phyloP scores from a whole-genome alignment of 1,140 invertebrate species.

The Formica exsecta region DNA sequence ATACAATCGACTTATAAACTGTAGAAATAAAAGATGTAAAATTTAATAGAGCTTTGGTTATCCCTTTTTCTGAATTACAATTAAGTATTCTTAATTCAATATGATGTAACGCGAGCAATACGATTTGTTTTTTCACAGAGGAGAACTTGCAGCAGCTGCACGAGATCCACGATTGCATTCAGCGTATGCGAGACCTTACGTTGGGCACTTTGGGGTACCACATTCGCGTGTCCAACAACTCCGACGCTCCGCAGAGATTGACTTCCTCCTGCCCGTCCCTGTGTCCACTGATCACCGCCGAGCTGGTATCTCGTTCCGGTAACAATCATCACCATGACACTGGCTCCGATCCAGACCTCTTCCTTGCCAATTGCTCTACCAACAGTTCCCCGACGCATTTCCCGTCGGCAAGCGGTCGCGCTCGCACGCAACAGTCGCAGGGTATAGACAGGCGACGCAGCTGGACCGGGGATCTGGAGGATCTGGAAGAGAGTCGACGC shows the following conservation, averaged over 20 bases:
- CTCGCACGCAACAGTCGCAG: slow-evolving; percentile 79
- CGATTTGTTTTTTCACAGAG: slow-evolving; percentile 85
- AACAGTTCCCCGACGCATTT: slow-evolving; percentile 87
- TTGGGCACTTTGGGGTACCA: slow-evolving; percentile 84
- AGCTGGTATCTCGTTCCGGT: slow-evolving; percentile 72
- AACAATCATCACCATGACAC: slow-evolving; percentile 83
- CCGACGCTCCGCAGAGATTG: slow-evolving; percentile 86
- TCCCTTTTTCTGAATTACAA: background rate
- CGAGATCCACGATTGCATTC: slow-evolving; percentile 91
- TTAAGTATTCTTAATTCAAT: background rate
- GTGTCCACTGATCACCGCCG: slow-evolving; percentile 76
- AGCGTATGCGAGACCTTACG: slow-evolving; percentile 91
- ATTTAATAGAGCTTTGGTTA: background rate
- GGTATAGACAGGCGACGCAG: slow-evolving; percentile 89
- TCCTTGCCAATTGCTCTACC: slow-evolving; percentile 84
- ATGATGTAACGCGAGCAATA: background rate
- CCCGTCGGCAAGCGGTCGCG: slow-evolving; percentile 73
- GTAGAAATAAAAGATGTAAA: background rate
- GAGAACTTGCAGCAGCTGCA: slow-evolving; percentile 92
- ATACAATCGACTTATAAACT: background rate
- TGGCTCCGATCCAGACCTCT: slow-evolving; percentile 85
- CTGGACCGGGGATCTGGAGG: slow-evolving; percentile 88
- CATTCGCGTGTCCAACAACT: slow-evolving; percentile 74
- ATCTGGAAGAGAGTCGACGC: slow-evolving; percentile 88
- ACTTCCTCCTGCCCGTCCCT: slow-evolving; percentile 93